Conservation (phyloP, 2,113 vertebrate genomes). For the Zingel zingel region DNA sequence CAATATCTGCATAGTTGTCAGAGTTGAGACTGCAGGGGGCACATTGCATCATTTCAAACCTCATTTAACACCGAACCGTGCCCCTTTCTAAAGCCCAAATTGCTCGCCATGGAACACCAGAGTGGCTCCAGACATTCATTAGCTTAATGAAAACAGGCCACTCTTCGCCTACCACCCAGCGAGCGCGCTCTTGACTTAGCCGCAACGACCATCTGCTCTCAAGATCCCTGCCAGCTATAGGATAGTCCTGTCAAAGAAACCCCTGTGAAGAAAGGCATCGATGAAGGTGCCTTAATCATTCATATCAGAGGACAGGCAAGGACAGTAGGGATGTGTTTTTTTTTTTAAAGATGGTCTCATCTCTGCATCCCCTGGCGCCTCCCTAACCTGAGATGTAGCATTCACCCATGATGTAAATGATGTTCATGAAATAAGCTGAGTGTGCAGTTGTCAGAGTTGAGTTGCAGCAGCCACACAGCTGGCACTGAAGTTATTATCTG, state of each 20-base stretch:
- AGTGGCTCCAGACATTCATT: slow-evolving; percentile 86
- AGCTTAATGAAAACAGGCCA: slow-evolving; percentile 87
- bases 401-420: slow-evolving; percentile 63
- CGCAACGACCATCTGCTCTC: slow-evolving; percentile 83
- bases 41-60: slow-evolving; percentile 82
- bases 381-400: slow-evolving; percentile 42
- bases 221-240: slow-evolving; percentile 81
- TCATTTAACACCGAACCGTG: slow-evolving; percentile 83
- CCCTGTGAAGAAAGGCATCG: slow-evolving; percentile 62
- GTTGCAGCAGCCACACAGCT: slow-evolving; percentile 73
- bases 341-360: slow-evolving; percentile 23
- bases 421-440: slow-evolving; percentile 68
- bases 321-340: slow-evolving; percentile 46
- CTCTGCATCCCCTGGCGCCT: slow-evolving; percentile 30
- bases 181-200: slow-evolving; percentile 63
- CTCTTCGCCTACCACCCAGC: slow-evolving; percentile 79
- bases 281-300: slow-evolving; percentile 71
- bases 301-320: slow-evolving; percentile 67
- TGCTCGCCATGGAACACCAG: slow-evolving; percentile 74
- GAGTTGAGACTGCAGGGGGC: slow-evolving; percentile 75
- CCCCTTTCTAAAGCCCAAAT: slow-evolving; percentile 81
- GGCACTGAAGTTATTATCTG: slow-evolving; percentile 71
- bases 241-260: slow-evolving; percentile 80
- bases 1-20: slow-evolving; percentile 63
- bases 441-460: slow-evolving; percentile 66